phyloP scores from a whole-genome alignment of 1,140 invertebrate genomes.

The Hypothenemus hampei region DNA sequence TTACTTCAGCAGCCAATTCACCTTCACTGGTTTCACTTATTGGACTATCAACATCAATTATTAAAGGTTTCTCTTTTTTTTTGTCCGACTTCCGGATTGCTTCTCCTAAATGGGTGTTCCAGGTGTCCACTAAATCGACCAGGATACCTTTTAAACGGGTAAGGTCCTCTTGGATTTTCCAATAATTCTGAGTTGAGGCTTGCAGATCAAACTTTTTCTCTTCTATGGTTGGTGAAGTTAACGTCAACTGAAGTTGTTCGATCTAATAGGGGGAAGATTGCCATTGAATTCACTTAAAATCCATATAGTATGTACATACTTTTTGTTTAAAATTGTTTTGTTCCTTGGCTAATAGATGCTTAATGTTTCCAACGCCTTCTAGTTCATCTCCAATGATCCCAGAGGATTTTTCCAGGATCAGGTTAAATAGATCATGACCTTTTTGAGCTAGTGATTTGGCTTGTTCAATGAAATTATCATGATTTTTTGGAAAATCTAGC shows the following conservation, averaged over 20 bases:
- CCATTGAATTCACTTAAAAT: neutral
- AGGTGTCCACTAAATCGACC: slow-evolving; percentile 58
- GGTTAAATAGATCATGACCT: slow-evolving; percentile 65
- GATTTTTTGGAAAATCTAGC: slow-evolving; percentile 47
- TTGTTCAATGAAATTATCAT: slow-evolving; percentile 58
- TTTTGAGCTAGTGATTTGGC: slow-evolving; percentile 63
- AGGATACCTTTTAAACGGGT: slow-evolving; percentile 58
- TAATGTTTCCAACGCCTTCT: slow-evolving; percentile 48
- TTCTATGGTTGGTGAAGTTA: slow-evolving; percentile 60
- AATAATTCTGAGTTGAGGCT: slow-evolving; percentile 7
- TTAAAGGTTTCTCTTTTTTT: slow-evolving; percentile 37
- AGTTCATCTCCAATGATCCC: slow-evolving; percentile 47
- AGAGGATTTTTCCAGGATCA: slow-evolving; percentile 56
- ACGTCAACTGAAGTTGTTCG: slow-evolving; percentile 66
- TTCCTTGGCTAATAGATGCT: slow-evolving; percentile 59
- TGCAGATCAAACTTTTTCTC: slow-evolving; percentile 43
- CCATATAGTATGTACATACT: slow-evolving; percentile 30
- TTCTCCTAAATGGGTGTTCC: slow-evolving; percentile 58
- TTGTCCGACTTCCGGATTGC: slow-evolving; percentile 33
- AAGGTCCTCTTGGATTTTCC: slow-evolving; percentile 50
- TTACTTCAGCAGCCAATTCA: neutral
- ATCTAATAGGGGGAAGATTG: slow-evolving; percentile 35
- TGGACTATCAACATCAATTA: slow-evolving; percentile 32
- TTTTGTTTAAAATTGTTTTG: slow-evolving; percentile 65
- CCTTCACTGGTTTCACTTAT: slow-evolving; percentile 10